Conservation (phyloP, 1,140 invertebrate genomes). For the Cepaea nemoralis region DNA sequence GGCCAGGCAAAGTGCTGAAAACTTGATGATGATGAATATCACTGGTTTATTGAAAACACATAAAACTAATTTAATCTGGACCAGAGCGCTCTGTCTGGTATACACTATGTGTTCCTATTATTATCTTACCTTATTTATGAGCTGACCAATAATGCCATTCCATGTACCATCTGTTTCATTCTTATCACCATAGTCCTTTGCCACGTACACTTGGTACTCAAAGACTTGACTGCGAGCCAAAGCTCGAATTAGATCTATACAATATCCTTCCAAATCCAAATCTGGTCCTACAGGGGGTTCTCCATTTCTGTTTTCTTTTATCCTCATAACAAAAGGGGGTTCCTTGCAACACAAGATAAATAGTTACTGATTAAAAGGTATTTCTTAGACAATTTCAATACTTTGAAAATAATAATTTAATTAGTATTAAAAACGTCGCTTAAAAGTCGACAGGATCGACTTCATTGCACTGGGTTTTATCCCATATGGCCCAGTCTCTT, state of each 20-base stretch:
- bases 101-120: background rate
- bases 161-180: constrained; percentile 75
- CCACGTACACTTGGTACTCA: constrained; percentile 87
- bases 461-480: no score
- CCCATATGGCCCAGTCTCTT: no score
- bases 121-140: constrained; percentile 71
- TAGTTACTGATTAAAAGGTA: no score
- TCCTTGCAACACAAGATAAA: constrained; percentile 41
- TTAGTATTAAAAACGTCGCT: no score
- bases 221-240: constrained; percentile 74
- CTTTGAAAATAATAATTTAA: no score
- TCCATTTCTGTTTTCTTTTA: constrained; percentile 51
- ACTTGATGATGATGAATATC: no score
- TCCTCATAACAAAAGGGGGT: constrained; percentile 55
- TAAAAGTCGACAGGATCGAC: no score
- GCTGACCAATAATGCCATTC: constrained; percentile 71
- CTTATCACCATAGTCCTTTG: constrained; percentile 88
- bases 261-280: constrained; percentile 78
- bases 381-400: background rate
- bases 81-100: no score
- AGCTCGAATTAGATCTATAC: constrained; percentile 58
- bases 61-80: no score
- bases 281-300: constrained; percentile 65
- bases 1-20: no score
- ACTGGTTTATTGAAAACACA: no score